phyloP scores from a whole-genome alignment of 2,797 vertebrate genomes.

The Chelonia mydas region DNA sequence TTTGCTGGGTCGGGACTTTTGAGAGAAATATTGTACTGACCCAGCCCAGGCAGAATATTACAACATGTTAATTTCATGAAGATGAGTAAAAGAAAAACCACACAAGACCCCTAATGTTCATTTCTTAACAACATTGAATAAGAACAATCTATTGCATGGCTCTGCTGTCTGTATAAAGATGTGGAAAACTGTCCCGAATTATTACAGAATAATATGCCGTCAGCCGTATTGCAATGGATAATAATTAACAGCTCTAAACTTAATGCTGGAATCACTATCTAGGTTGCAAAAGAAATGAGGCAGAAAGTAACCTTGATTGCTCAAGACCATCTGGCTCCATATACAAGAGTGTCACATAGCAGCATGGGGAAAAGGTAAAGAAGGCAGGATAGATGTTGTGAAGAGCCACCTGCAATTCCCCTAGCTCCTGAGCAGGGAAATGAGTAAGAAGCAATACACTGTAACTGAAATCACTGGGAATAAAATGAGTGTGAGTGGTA shows the following conservation, averaged over 20 bases:
- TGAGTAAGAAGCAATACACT: rapidly evolving
- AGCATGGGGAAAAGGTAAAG: neutral
- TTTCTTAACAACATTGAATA: neutral
- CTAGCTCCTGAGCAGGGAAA: rapidly evolving
- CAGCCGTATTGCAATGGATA: neutral
- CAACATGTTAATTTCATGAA: neutral
- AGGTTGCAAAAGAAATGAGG: conserved; percentile 18
- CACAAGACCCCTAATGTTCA: neutral
- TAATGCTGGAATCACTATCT: neutral
- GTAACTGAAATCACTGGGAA: rapidly evolving
- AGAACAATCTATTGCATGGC: neutral
- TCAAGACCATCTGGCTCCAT: neutral
- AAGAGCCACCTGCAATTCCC: neutral
- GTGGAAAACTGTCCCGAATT: neutral
- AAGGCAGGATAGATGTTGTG: neutral
- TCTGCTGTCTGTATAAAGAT: neutral
- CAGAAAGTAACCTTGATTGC: conserved; percentile 21
- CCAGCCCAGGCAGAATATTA: neutral
- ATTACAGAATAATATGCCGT: neutral
- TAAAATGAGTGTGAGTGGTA: rapidly evolving
- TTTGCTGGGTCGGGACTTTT: neutral
- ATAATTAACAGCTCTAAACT: conserved; percentile 15
- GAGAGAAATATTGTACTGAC: neutral
- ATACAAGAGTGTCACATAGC: rapidly evolving
- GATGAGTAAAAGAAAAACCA: neutral